Evolutionary conservation across 2,888 invertebrate species (phyloP), one percentile per base, ranked within the genome.

Genomic region (Caenorhabditis japonica): DNA sequence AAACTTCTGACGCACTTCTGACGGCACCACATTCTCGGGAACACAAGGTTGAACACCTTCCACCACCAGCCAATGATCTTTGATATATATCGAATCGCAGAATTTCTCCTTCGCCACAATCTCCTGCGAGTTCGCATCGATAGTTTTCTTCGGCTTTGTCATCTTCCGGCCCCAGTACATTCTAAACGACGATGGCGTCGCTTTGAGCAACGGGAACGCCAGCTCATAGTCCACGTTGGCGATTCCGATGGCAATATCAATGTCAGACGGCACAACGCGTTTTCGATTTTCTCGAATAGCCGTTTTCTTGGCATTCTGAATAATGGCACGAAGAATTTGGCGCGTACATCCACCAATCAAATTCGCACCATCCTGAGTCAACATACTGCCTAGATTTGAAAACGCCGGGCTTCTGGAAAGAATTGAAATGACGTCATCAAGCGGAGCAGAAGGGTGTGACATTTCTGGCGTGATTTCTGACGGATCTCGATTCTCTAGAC

Each of bases 31-130:
- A 23, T 74, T 74, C 23, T 74, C 74, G 4, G 74, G 74, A 2
- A 74, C 56, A 49, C 51, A 51, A n/a, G 74, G 74, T 36, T 69
- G 69, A 15, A 69, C 41, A 23, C 74, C 74, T 15, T 69, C 74
- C 1, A 74, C 43, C 7, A 58, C 56, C 5, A 74, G 38, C 74
- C 74, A 74, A 19, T 74, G 69, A 43, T 74, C 74, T 47, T 47
- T 56, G 7, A 68, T 58, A 21, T 39, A 51, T 8, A 69, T 69
- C 8, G 62, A 58, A 4, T 71, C 71, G 19, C 62, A 64, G 21
- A 71, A 71, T 12, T 38, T 34, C 23, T 72, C 66, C 8, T 39
- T 17, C 0, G 59, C 41, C 0, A 72, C 58, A 0, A 58, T 47
- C 8, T 72, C 71, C 17, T 36, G 38, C 4, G 64, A 59, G 13